Base-by-base conservation (phyloP, 1,140 invertebrate genomes). In the Portunus trituberculatus region DNA sequence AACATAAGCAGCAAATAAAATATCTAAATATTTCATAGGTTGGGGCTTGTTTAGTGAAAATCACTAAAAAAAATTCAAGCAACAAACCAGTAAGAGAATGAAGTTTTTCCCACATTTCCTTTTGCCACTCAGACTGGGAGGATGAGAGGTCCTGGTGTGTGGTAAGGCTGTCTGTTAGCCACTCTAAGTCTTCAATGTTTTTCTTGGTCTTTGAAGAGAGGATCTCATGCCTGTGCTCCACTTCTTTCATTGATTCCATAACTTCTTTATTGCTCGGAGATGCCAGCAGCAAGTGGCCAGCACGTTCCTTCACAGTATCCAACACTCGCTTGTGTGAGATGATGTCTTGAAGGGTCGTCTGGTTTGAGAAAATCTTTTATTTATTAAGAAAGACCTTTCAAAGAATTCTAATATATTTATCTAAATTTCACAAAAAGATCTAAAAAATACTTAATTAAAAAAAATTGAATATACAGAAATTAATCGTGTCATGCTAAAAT, bases 261-360 rank as follows among this genome's bases (percentile, higher is more conserved):
- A 99, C 99, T 96, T 98, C 97, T 29, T 98, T 97, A 96, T 98
- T 98, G 96, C 96, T 96, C 12, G 96, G 94, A 83, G 95, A 96
- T 12, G 96, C 97, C 97, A 97, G 97, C 96, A 97, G 97, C 94
- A 98, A 96, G 88, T 97, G 97, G 96, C 98, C 98, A 0, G 98
- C 98, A 97, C 99, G 99, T 96, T 99, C 99, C 8, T 98, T 98
- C 0, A 99, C 98, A 95, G 98, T 98, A 97, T 99, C 99, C 87
- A 99, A 98, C 39, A 99, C 98, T 95, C 99, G 97, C 97, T 99
- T 99, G 96, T 99, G 98, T 0, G 98, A 98, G 31, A 98, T 97
- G 25, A 99, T 99, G 97, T 99, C 99, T 97, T 99, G 99, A 45
- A 98, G 97, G 82, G 98, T 88, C 92, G 93, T 96, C 96, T 96